phyloP scores from a whole-genome alignment of 2,113 vertebrate genomes.

The Hippocampus zosterae region DNA sequence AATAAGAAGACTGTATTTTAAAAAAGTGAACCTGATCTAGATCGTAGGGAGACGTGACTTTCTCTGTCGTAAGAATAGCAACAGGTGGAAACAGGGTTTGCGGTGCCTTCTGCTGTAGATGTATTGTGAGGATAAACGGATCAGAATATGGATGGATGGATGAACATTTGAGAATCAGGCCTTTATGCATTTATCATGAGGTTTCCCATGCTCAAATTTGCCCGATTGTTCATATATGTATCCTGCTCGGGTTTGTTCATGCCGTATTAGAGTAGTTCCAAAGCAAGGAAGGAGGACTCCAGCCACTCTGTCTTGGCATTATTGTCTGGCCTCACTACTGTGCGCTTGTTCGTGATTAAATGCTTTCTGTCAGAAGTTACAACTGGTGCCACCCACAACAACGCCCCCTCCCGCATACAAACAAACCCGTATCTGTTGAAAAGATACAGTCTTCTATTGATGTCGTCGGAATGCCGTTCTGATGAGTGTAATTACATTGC shows the following conservation, averaged over 20 bases:
- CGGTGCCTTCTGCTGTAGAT: too few species aligned
- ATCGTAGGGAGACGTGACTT: too few species aligned
- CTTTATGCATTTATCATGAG: too few species aligned
- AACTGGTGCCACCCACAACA: neutral
- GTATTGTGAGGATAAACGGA: too few species aligned
- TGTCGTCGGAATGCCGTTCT: slow-evolving; percentile 15
- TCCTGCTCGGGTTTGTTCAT: too few species aligned
- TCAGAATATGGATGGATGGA: too few species aligned
- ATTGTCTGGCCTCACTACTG: neutral
- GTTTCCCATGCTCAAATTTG: neutral
- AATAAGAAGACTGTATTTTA: neutral
- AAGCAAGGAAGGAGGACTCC: neutral
- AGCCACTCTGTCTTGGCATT: neutral
- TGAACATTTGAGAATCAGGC: too few species aligned
- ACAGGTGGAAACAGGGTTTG: too few species aligned
- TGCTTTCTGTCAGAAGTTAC: neutral
- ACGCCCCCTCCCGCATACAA: neutral
- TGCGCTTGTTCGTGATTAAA: slow-evolving; percentile 8
- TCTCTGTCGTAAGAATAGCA: too few species aligned
- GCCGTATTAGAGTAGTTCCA: too few species aligned
- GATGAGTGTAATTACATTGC: slow-evolving; percentile 9
- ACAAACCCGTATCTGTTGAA: slow-evolving; percentile 8
- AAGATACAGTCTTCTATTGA: neutral
- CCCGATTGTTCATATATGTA: too few species aligned
- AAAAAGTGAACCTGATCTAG: neutral